Base-by-base conservation (phyloP, 2,888 invertebrate genomes). In the Arrhopalites spinosus region DNA sequence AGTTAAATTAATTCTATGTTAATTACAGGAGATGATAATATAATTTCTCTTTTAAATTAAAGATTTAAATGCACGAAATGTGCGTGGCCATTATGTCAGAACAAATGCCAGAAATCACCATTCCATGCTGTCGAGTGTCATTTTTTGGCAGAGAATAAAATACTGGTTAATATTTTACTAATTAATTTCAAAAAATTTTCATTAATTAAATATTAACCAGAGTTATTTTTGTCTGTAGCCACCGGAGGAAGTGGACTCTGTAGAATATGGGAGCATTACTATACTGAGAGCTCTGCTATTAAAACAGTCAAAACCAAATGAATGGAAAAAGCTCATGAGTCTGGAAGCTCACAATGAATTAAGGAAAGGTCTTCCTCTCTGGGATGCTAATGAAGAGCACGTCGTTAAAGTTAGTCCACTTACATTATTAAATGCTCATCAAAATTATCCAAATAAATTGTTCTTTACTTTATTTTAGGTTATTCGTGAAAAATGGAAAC, bases 261-360 rank as follows among this genome's bases (percentile, higher is more conserved):
- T 72, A 0, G 61, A 70, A 17, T 79, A 80, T 64, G 82, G 82
- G 29, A 71, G 77, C 11, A 74, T 83, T 20, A 80, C 81, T 20
- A 79, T 83, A 11, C 75, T 83, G 8, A 74, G 83, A 45, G 78
- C 79, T 23, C 77, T 83, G 27, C 63, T 83, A 17, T 76, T 83
- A 29, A 83, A 83, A 61, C 64, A 76, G 8, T 68, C 63, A 5
- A 78, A 83, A 30, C 77, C 79, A 7, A 70, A 76, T 5, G 75
- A 72, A 30, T 92, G 90, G 87, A 83, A 85, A 85, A 0, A 83
- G 25, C 68, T 92, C 0, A 87, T 88, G 76, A 85, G 86, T 17
- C 91, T 93, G 91, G 92, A 92, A 83, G 86, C 91, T 0, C 93
- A 93, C 84, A 89, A 90, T 83, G 88, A 87, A 20, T 83, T 90